phyloP scores from a whole-genome alignment of 2,797 vertebrate species.

The Characodon lateralis region DNA sequence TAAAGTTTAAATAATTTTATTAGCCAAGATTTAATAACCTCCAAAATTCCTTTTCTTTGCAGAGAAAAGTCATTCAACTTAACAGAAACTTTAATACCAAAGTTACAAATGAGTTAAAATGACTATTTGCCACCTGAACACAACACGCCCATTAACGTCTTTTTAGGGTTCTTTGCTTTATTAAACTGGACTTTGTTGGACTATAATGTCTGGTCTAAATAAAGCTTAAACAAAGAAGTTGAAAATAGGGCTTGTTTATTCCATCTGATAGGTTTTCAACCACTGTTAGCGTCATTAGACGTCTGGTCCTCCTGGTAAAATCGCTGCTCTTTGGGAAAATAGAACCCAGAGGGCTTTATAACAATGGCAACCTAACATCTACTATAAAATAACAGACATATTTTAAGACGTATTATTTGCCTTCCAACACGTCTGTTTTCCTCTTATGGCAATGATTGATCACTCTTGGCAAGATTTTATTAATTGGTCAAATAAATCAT shows the following conservation, averaged over 20 bases:
- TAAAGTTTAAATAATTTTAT: not conserved
- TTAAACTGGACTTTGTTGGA: not conserved
- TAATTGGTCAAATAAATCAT: conserved; percentile 35
- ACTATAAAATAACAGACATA: not conserved
- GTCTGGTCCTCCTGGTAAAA: not conserved
- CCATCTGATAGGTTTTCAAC: not conserved
- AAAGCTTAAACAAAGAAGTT: not conserved
- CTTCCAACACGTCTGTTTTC: not conserved
- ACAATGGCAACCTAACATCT: not conserved
- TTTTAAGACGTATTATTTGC: not conserved
- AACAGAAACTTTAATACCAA: not conserved
- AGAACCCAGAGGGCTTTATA: not conserved
- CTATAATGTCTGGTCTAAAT: not conserved
- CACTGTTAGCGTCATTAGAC: not conserved
- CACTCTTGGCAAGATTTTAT: conserved; percentile 8
- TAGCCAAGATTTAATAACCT: not conserved
- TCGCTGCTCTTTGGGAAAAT: not conserved
- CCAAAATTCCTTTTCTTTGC: not conserved
- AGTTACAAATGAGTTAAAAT: not conserved
- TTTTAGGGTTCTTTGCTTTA: not conserved
- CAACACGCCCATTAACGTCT: not conserved
- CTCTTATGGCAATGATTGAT: conserved; percentile 22
- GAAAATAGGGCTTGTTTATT: not conserved
- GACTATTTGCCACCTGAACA: too few relatives aligned
- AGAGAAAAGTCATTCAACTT: not conserved